Evolutionary conservation across 2,113 vertebrate species (phyloP), one percentile per base, ranked within the genome.

Genomic region (Harpagus bidentatus): DNA sequence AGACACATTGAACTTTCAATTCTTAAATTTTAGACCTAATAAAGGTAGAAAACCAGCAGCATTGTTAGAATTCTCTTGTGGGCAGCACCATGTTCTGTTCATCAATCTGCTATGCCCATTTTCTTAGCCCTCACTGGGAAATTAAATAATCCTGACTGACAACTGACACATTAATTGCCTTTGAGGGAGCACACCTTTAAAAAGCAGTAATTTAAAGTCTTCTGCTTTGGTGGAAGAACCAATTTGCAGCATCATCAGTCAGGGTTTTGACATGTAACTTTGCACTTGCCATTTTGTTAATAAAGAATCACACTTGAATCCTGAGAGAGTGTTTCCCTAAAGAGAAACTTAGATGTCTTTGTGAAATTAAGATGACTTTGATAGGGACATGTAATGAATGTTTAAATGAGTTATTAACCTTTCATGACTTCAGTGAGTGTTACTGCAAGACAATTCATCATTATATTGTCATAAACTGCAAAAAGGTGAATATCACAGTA

Each of bases 341-440:
- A 96, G 97, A 97, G 93, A 97, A 94, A 91, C 94, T 93, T 95
- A 78, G 93, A 72, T 28, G 88, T 95, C 97, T 97, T 86, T 88
- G 93, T 92, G 95, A 97, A 95, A 96, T 97, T 95, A 95, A 97
- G 96, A 97, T 91, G 96, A 96, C 96, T 96, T 97, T 97, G 97
- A 96, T 83, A 96, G 81, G 96, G 96, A 97, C 93, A 83, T 89
- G 71, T 67, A 90, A 97, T 88, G 88, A 93, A 98, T 94, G 92
- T 97, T 97, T 95, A 97, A 96, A 93, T 95, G 85, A 93, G 96
- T 96, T 97, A 97, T 97, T 94, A 96, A 97, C 97, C 96, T 97
- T 93, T 95, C 88, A 62, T 90, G 85, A 91, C 96, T 90, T 96
- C 95, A 32, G 53, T 56, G 87, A 95, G 86, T 89, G 76, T 81